Percentiles rank a stretch among this genome's conserved stretches.
Conservation (phyloP, 1,140 invertebrate genomes). For the Ruditapes philippinarum region DNA sequence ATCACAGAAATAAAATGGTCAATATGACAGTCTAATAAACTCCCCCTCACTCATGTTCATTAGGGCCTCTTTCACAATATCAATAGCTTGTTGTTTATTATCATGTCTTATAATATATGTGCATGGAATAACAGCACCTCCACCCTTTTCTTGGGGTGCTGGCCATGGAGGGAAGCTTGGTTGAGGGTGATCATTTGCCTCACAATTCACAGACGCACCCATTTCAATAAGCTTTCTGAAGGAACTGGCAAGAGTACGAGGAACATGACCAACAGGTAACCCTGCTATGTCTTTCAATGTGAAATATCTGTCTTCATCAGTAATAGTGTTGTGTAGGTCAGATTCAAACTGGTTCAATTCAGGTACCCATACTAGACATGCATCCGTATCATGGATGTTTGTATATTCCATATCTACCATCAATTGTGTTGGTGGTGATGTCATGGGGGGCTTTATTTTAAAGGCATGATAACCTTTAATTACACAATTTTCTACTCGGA, state of each 20-base stretch:
- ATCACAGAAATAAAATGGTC: too few relatives aligned
- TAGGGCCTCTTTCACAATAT: constrained; percentile 33
- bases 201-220: constrained; percentile 6
- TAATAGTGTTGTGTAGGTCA: constrained; percentile 12
- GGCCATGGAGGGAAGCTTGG: constrained; percentile 62
- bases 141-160: constrained; percentile 17
- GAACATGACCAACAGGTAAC: constrained; percentile 61
- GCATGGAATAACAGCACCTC: constrained; percentile 21
- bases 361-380: constrained; percentile 51
- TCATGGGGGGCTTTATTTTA: constrained; percentile 27
- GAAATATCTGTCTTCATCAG: constrained; percentile 18
- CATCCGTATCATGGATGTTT: constrained; percentile 44
- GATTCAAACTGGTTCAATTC: not conserved
- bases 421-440: constrained; percentile 15
- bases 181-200: not conserved
- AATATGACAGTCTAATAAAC: not conserved
- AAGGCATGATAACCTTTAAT: constrained; percentile 40
- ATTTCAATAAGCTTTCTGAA: constrained; percentile 46
- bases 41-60: not conserved
- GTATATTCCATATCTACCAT: constrained; percentile 37
- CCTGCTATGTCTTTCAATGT: constrained; percentile 48
- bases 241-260: not conserved
- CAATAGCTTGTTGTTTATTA: not conserved
- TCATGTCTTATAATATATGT: constrained; percentile 1
- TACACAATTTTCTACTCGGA: constrained; percentile 14